Percentiles rank a stretch among this genome's conserved stretches.
Conservation (phyloP, 1,140 invertebrate genomes). For the Halyomorpha halys region DNA sequence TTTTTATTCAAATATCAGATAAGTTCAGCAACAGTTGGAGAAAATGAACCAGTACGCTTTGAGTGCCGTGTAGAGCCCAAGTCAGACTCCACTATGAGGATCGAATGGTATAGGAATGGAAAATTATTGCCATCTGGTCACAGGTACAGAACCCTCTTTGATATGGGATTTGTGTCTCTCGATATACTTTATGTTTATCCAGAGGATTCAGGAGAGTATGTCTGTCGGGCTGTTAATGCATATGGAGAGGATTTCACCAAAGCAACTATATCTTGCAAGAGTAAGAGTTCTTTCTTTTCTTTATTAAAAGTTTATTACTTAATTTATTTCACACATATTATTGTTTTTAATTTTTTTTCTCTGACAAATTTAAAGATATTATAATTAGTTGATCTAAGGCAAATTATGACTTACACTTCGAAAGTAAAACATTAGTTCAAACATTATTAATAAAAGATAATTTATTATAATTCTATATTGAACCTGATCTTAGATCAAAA, state of each 20-base stretch:
- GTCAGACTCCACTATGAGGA: constrained; percentile 80
- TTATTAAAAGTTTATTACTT: constrained; percentile 53
- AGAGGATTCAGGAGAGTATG: constrained; percentile 89
- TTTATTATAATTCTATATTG: no score
- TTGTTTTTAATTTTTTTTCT: background rate
- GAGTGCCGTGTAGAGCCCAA: constrained; percentile 91
- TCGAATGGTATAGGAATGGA: constrained; percentile 90
- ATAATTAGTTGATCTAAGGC: no score
- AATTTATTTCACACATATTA: no score
- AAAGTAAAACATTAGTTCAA: no score
- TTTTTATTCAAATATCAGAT: constrained; percentile 42
- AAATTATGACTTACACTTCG: no score
- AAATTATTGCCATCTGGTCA: constrained; percentile 78
- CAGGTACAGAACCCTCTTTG: constrained; percentile 80
- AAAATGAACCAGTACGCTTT: constrained; percentile 85
- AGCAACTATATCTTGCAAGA: constrained; percentile 74
- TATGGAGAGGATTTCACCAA: constrained; percentile 78
- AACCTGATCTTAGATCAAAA: no score
- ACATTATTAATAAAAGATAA: no score
- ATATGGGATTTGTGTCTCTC: constrained; percentile 89
- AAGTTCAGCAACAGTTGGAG: constrained; percentile 65
- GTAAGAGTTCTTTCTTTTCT: constrained; percentile 41
- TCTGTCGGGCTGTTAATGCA: constrained; percentile 76
- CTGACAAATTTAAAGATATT: no score
- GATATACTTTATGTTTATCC: constrained; percentile 88